Evolutionary conservation across 1,140 invertebrate species (phyloP).

Genomic region (Cydia splendana): DNA sequence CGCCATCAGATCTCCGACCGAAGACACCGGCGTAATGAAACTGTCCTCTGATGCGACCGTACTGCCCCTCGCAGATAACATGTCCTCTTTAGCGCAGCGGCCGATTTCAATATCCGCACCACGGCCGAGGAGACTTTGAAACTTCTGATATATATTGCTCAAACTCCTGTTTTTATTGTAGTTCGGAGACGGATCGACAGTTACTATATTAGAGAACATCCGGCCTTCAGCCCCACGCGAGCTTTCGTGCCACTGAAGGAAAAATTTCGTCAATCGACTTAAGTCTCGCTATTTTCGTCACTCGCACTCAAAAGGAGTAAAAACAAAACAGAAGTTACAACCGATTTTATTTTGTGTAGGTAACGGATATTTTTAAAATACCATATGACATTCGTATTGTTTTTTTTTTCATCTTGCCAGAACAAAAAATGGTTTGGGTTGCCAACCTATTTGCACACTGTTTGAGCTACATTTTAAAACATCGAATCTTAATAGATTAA

Average conservation of each 20-base stretch:
- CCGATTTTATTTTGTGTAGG: slow-evolving; percentile 29
- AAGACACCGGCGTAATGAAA: slow-evolving; percentile 63
- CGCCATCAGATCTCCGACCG: slow-evolving; percentile 62
- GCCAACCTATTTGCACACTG: not conserved
- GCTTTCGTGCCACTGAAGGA: slow-evolving; percentile 22
- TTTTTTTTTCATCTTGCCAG: slow-evolving; percentile 17
- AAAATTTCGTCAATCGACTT: slow-evolving; percentile 24
- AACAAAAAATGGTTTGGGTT: not conserved
- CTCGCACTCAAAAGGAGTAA: slow-evolving; percentile 33
- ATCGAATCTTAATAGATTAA: not conserved
- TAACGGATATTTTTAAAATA: slow-evolving; percentile 38
- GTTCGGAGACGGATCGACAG: slow-evolving; percentile 37
- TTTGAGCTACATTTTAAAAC: slow-evolving; percentile 1
- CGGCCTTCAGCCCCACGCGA: slow-evolving; percentile 35
- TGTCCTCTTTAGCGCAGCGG: slow-evolving; percentile 42
- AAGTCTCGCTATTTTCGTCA: slow-evolving; percentile 36
- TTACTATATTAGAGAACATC: slow-evolving; percentile 50
- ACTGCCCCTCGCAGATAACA: slow-evolving; percentile 51
- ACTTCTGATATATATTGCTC: slow-evolving; percentile 50
- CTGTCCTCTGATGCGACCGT: slow-evolving; percentile 54
- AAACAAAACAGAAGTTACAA: slow-evolving; percentile 37
- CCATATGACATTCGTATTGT: slow-evolving; percentile 22
- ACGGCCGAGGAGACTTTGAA: slow-evolving; percentile 44
- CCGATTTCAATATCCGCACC: slow-evolving; percentile 33
- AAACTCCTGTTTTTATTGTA: slow-evolving; percentile 45